phyloP scores from a whole-genome alignment of 2,113 vertebrate genomes.

The Thalassarche chlororhynchos region DNA sequence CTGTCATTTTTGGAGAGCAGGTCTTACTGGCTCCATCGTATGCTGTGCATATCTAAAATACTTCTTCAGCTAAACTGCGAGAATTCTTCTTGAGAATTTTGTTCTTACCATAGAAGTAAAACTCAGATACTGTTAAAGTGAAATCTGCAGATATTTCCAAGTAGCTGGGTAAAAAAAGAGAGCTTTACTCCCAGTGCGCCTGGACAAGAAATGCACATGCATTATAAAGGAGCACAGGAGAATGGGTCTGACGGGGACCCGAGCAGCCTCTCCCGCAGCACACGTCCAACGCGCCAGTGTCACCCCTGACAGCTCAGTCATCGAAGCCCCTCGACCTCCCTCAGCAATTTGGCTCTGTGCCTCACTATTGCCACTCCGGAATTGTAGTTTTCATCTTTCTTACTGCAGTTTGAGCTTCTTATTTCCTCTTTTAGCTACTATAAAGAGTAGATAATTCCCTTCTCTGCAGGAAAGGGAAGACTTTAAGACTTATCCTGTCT shows the following conservation, averaged over 20 bases:
- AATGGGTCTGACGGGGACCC: neutral
- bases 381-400: neutral
- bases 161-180: neutral
- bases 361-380: neutral
- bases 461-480: neutral
- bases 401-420: neutral
- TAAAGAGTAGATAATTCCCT: neutral
- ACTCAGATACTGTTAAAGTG: neutral
- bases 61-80: neutral
- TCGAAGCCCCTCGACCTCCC: neutral
- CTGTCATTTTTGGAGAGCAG: neutral
- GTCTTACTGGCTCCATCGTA: neutral
- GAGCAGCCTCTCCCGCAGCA: neutral
- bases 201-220: neutral
- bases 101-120: neutral
- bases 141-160: neutral
- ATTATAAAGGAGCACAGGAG: neutral
- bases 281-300: too few species aligned
- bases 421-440: neutral
- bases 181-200: neutral
- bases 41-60: neutral
- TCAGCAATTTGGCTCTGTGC: neutral
- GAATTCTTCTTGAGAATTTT: neutral
- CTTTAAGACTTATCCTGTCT: neutral
- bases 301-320: neutral